Evolutionary conservation across 2,797 vertebrate species (phyloP).

Genomic region (Tapera naevia): DNA sequence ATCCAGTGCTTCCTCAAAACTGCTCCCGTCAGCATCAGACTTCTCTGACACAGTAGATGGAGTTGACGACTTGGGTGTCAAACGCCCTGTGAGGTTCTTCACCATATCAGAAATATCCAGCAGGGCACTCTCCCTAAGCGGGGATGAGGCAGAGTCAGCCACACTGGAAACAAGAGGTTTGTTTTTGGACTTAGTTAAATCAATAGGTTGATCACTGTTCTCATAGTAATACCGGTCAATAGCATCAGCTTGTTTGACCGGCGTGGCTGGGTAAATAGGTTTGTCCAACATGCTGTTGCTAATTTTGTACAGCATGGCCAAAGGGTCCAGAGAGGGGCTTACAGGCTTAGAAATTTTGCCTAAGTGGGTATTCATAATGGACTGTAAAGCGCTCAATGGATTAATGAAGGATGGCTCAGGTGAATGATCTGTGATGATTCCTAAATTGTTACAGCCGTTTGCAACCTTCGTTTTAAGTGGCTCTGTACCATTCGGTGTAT

Average conservation of each 20-base stretch:
- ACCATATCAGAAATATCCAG: slow-evolving; percentile 99
- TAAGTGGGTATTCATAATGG: slow-evolving; percentile 98
- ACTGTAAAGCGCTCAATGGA: slow-evolving; percentile 95
- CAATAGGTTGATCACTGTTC: slow-evolving; percentile 94
- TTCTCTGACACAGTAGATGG: slow-evolving; percentile 94
- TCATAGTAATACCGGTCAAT: slow-evolving; percentile 88
- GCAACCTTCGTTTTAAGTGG: slow-evolving; percentile 87
- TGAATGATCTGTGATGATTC: slow-evolving; percentile 97
- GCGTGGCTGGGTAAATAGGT: slow-evolving; percentile 85
- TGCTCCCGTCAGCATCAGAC: slow-evolving; percentile 91
- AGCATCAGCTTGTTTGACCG: slow-evolving; percentile 86
- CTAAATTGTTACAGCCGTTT: slow-evolving; percentile 92
- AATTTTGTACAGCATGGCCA: slow-evolving; percentile 97
- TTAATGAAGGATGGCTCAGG: slow-evolving; percentile 93
- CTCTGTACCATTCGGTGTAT: slow-evolving; percentile 87
- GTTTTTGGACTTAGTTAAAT: slow-evolving; percentile 95
- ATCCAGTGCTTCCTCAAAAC: slow-evolving; percentile 92
- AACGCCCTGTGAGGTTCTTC: slow-evolving; percentile 94
- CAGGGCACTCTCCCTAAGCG: slow-evolving; percentile 92
- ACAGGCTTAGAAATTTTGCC: slow-evolving; percentile 92
- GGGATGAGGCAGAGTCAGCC: slow-evolving; percentile 84
- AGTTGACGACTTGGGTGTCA: slow-evolving; percentile 97
- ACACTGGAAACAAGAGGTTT: slow-evolving; percentile 79
- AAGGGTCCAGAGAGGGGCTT: slow-evolving; percentile 88
- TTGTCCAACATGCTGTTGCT: slow-evolving; percentile 98